These are phyloP conservation scores for Myzus persicae DNA, from an alignment of 1,140 invertebrate species.

Conservation along the genomic window DNA sequence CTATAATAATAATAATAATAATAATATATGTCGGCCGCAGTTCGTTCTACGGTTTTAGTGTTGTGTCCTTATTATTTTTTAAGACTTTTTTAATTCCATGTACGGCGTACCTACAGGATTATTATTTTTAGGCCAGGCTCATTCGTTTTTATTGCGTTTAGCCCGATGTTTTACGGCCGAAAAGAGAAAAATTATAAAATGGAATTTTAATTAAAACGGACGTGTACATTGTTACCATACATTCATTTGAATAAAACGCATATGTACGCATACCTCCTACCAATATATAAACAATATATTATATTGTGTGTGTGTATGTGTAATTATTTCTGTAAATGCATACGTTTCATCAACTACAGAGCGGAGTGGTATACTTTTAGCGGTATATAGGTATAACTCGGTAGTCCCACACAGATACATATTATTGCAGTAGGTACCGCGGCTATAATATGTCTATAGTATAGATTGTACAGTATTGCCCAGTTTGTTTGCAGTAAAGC, in stretches of 20 bases:
- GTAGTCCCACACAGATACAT: too few species aligned
- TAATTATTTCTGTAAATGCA: not conserved
- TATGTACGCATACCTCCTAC: not conserved
- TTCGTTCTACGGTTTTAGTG: not conserved
- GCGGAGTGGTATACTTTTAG: not conserved
- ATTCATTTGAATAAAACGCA: not conserved
- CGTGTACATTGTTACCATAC: not conserved
- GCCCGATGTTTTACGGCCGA: not conserved
- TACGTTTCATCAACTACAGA: not conserved
- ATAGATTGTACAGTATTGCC: too few species aligned
- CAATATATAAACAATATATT: not conserved
- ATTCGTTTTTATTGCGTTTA: not conserved
- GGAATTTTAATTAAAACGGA: constrained; percentile 13
- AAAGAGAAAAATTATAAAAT: not conserved
- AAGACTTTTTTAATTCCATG: not conserved
- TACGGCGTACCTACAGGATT: not conserved
- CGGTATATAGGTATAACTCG: too few species aligned
- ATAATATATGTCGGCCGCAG: not conserved
- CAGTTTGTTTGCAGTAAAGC: too few species aligned
- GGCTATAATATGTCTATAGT: too few species aligned
- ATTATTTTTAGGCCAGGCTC: not conserved
- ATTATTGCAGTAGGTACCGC: too few species aligned
- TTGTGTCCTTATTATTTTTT: not conserved
- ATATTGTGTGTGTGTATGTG: too few species aligned
- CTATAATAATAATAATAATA: constrained; percentile 14